Conservation (phyloP, 2,888 invertebrate species). For the Pharmacophagus antenor region DNA sequence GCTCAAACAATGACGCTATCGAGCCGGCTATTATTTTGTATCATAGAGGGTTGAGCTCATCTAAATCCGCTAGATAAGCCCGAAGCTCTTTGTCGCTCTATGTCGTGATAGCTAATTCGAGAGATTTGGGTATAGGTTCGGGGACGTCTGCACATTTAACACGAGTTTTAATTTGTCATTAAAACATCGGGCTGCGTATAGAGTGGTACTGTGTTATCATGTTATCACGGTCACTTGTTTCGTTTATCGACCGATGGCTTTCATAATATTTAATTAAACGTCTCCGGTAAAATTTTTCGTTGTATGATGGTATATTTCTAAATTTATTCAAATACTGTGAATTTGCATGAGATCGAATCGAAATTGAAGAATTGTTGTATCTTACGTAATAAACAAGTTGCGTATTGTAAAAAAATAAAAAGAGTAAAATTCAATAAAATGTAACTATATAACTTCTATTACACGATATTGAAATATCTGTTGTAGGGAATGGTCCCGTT, state of each 20-base stretch:
- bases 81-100: constrained; percentile 70
- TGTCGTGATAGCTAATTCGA: constrained; percentile 72
- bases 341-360: constrained; percentile 49
- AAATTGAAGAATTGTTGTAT: background rate
- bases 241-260: constrained; percentile 46
- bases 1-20: constrained; percentile 81
- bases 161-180: constrained; percentile 63
- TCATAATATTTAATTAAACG: constrained; percentile 63
- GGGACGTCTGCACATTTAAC: constrained; percentile 39
- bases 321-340: constrained; percentile 46
- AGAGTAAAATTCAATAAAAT: constrained; percentile 10
- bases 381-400: background rate
- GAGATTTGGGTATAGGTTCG: constrained; percentile 37
- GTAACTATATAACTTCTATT: constrained; percentile 9
- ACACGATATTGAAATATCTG: constrained; percentile 20
- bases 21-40: constrained; percentile 78
- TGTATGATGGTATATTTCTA: constrained; percentile 47
- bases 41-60: constrained; percentile 76
- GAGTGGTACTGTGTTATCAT: constrained; percentile 51
- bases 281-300: constrained; percentile 35
- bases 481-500: constrained; percentile 8
- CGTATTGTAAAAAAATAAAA: background rate
- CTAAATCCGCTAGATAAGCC: constrained; percentile 77
- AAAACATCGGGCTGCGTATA: constrained; percentile 59
- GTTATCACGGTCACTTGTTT: constrained; percentile 46